Evolutionary conservation across 2,888 invertebrate species (phyloP).

Genomic region (Xanthia icteritia): DNA sequence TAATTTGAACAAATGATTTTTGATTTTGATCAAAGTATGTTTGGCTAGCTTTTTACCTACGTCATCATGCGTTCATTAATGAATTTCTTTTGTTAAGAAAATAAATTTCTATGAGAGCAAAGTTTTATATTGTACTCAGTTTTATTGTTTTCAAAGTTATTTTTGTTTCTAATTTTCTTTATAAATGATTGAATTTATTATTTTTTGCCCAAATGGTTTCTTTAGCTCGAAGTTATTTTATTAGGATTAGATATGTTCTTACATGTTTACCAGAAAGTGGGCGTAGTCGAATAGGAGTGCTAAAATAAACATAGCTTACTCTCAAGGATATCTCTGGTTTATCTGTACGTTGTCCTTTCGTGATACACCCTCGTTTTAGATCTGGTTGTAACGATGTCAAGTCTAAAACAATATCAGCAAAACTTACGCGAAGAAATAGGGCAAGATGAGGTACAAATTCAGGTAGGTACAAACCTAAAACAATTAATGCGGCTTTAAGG

Average conservation of each 20-base stretch:
- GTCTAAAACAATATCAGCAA: conserved; percentile 18
- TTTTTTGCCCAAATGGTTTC: neutral
- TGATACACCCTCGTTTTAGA: conserved; percentile 23
- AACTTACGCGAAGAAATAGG: neutral
- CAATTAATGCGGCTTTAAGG: neutral
- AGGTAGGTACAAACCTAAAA: neutral
- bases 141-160: conserved; percentile 2
- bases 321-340: conserved; percentile 3
- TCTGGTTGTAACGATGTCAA: neutral
- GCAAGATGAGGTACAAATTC: neutral
- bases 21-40: neutral
- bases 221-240: neutral
- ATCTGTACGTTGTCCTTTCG: conserved; percentile 19
- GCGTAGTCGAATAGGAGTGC: neutral
- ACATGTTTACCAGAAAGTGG: conserved; percentile 3
- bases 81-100: neutral
- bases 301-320: conserved; percentile 14
- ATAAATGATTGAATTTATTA: neutral
- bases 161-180: conserved; percentile 21
- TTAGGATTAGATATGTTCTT: neutral
- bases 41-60: neutral
- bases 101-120: neutral
- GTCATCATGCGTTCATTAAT: neutral
- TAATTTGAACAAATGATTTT: neutral
- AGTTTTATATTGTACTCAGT: conserved; percentile 4